These are phyloP conservation scores for Meiosimyza decipiens DNA, from an alignment of 2,888 invertebrate species.

Conservation along the genomic window DNA sequence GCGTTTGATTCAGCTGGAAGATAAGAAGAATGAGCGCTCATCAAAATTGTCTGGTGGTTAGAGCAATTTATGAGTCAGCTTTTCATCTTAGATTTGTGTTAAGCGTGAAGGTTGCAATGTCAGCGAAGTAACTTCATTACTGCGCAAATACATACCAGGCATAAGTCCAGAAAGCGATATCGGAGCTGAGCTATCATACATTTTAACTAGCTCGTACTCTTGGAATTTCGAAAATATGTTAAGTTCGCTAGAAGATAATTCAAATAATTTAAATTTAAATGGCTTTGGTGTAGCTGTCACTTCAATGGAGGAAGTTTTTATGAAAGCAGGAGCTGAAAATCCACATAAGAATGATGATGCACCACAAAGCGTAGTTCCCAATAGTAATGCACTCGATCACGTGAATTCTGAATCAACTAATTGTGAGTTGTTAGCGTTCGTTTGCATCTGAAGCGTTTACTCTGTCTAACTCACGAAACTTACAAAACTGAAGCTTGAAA, in stretches of 20 bases:
- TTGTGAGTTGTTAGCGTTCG: constrained; percentile 28
- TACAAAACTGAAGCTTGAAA: too few species aligned
- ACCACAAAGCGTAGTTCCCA: neutral
- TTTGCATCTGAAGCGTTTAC: neutral
- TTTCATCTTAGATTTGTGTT: constrained; percentile 47
- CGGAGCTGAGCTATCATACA: constrained; percentile 78
- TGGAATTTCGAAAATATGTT: constrained; percentile 74
- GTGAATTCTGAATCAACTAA: constrained; percentile 36
- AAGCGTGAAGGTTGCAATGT: constrained; percentile 69
- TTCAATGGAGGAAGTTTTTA: constrained; percentile 86
- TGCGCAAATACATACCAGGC: constrained; percentile 73
- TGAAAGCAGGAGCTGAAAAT: constrained; percentile 71
- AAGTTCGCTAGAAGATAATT: constrained; percentile 72
- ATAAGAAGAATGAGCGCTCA: constrained; percentile 72
- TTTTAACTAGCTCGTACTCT: constrained; percentile 73
- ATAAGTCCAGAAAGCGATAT: constrained; percentile 75
- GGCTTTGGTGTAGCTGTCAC: constrained; percentile 85
- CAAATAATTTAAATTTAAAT: constrained; percentile 71
- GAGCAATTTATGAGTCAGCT: neutral
- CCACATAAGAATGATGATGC: neutral
- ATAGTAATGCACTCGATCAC: neutral
- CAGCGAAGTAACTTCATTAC: constrained; percentile 69
- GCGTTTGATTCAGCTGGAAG: constrained; percentile 72
- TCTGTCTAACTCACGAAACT: too few species aligned
- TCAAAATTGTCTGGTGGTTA: constrained; percentile 75